Evolutionary conservation across 2,888 invertebrate species (phyloP).

Genomic region (Melanargia galathea): DNA sequence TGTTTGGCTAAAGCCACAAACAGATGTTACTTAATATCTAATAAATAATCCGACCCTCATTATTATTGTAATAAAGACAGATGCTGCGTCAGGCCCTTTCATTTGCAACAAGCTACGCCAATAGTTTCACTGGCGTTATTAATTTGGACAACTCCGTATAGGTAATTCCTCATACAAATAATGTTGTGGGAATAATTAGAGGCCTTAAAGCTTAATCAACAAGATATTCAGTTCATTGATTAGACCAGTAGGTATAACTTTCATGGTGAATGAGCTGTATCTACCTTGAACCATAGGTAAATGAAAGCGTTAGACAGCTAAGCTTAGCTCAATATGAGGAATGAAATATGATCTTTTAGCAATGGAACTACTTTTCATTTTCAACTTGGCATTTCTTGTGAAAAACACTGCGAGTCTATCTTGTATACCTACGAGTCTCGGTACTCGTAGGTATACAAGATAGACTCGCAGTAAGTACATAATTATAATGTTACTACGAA

Average conservation of each 20-base stretch:
- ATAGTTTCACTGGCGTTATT: slow-evolving; percentile 15
- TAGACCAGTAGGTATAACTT: neutral
- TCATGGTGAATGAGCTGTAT: neutral
- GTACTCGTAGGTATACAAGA: too few relatives aligned
- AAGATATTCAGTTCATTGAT: too few relatives aligned
- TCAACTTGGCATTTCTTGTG: too few relatives aligned
- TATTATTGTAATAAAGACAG: slow-evolving; percentile 6
- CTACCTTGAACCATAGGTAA: too few relatives aligned
- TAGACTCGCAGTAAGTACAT: too few relatives aligned
- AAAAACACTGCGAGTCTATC: too few relatives aligned
- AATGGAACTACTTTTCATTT: too few relatives aligned
- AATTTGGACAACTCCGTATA: slow-evolving; percentile 1
- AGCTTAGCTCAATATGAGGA: too few relatives aligned
- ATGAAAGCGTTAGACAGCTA: neutral
- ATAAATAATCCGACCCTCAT: slow-evolving; percentile 1
- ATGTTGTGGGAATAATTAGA: neutral
- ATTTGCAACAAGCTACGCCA: slow-evolving; percentile 14
- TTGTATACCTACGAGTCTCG: too few relatives aligned
- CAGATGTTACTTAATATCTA: slow-evolving; percentile 7
- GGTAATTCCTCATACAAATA: slow-evolving; percentile 5
- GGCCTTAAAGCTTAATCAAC: neutral
- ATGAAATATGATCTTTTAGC: too few relatives aligned
- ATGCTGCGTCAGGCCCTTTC: slow-evolving; percentile 22
- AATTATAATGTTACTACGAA: too few relatives aligned
- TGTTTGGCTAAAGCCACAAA: neutral